These are phyloP conservation scores for Raphicerus campestris DNA, from an alignment of 2,113 vertebrate genomes.

Conservation along the genomic window DNA sequence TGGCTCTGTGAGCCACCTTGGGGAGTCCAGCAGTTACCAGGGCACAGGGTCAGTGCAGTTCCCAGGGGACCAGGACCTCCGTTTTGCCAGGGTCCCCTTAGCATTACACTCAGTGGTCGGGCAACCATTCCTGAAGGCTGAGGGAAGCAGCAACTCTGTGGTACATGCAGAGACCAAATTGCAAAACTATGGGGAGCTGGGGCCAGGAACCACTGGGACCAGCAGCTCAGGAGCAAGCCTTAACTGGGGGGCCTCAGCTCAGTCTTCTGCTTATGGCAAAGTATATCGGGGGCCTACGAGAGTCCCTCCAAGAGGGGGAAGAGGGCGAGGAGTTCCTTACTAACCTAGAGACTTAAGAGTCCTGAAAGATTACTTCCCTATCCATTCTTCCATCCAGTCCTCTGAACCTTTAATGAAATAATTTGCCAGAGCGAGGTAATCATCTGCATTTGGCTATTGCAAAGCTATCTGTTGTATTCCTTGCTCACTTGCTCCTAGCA, in stretches of 20 bases:
- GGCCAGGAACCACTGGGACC: slow-evolving; percentile 68
- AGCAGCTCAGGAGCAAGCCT: slow-evolving; percentile 77
- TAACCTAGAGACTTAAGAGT: slow-evolving; percentile 73
- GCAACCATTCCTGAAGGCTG: slow-evolving; percentile 80
- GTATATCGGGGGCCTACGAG: slow-evolving; percentile 79
- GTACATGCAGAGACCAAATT: slow-evolving; percentile 81
- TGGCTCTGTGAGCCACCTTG: slow-evolving; percentile 84
- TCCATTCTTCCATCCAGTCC: slow-evolving; percentile 65
- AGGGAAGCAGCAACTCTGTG: slow-evolving; percentile 81
- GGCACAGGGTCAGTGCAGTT: slow-evolving; percentile 87
- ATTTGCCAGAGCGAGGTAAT: slow-evolving; percentile 72
- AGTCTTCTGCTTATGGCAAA: slow-evolving; percentile 80
- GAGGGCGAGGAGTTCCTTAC: slow-evolving; percentile 83
- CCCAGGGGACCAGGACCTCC: slow-evolving; percentile 96
- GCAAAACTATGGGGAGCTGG: slow-evolving; percentile 79
- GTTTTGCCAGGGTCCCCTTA: slow-evolving; percentile 86
- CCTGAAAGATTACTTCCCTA: slow-evolving; percentile 54
- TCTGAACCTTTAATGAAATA: slow-evolving; percentile 70
- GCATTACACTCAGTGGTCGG: slow-evolving; percentile 76
- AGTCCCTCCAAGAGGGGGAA: slow-evolving; percentile 81
- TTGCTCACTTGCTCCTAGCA: slow-evolving; percentile 68
- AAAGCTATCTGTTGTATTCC: slow-evolving; percentile 63
- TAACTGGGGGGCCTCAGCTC: slow-evolving; percentile 79
- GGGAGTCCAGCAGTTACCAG: slow-evolving; percentile 85
- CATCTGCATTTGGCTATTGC: slow-evolving; percentile 75